phyloP scores from a whole-genome alignment of 2,797 vertebrate genomes.

The Onychomys leucogaster region DNA sequence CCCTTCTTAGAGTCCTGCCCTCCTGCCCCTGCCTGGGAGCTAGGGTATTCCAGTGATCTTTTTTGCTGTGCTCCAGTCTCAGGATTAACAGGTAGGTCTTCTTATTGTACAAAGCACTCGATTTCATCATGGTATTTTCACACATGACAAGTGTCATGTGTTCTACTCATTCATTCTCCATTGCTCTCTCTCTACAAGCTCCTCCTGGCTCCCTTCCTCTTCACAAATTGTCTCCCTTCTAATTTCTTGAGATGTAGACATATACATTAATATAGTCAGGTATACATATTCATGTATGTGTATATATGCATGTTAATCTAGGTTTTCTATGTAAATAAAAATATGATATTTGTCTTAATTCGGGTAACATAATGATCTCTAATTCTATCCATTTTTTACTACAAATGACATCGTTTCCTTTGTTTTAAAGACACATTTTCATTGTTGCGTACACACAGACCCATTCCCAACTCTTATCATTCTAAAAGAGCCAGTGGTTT shows the following conservation, averaged over 20 bases:
- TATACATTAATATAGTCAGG: background rate
- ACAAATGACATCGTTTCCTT: background rate
- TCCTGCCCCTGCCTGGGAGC: background rate
- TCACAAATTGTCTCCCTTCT: background rate
- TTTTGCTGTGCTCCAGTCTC: background rate
- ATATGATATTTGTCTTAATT: background rate
- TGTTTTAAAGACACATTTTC: background rate
- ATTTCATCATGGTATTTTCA: background rate
- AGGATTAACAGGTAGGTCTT: too few relatives aligned
- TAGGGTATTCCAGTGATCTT: accelerated
- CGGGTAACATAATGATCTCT: too few relatives aligned
- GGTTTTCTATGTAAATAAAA: background rate
- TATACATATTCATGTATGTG: background rate
- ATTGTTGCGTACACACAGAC: background rate
- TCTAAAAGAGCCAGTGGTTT: background rate
- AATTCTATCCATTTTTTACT: background rate
- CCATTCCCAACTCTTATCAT: background rate
- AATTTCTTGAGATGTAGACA: background rate
- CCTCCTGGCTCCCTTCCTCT: background rate
- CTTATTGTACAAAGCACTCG: background rate
- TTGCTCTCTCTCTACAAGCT: background rate
- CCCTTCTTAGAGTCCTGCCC: background rate
- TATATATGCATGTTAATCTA: background rate
- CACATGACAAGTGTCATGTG: too few relatives aligned
- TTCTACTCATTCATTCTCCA: background rate